phyloP scores from a whole-genome alignment of 2,113 vertebrate species.

The Cyprinus carpio region DNA sequence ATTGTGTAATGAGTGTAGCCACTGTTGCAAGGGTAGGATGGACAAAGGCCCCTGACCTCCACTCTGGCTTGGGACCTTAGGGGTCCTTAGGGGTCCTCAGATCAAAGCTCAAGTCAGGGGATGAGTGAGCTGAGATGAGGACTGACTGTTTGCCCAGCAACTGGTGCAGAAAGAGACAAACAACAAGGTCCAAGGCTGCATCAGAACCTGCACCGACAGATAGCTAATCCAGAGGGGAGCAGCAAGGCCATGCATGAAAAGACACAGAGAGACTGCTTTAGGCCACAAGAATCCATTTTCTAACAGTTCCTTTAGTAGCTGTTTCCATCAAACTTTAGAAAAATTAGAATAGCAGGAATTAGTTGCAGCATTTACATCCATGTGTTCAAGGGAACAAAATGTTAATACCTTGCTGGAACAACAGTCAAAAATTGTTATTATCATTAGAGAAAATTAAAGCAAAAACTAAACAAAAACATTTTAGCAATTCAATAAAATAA shows the following conservation, averaged over 20 bases:
- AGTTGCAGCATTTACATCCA: too few species aligned
- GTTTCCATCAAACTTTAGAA: neutral
- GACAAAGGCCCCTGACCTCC: conserved; percentile 83
- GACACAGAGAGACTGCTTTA: conserved; percentile 48
- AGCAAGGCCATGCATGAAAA: conserved; percentile 47
- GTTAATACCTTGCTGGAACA: too few species aligned
- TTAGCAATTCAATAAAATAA: too few species aligned
- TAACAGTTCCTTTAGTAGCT: neutral
- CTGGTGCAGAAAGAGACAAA: conserved; percentile 90
- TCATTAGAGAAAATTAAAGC: too few species aligned
- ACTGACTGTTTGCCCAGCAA: conserved; percentile 88
- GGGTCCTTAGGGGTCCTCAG: conserved; percentile 50
- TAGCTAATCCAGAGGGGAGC: conserved; percentile 65
- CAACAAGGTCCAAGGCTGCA: conserved; percentile 81
- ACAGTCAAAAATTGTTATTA: too few species aligned
- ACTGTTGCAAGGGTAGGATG: conserved; percentile 78
- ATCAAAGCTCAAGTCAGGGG: conserved; percentile 85
- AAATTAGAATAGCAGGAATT: neutral
- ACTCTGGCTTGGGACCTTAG: conserved; percentile 53
- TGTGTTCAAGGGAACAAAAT: neutral
- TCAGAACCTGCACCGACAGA: conserved; percentile 71
- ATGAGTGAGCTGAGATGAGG: conserved; percentile 73
- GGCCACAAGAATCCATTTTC: neutral
- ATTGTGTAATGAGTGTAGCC: conserved; percentile 72
- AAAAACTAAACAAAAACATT: too few species aligned